phyloP scores from a whole-genome alignment of 2,113 vertebrate species.

The Brachionichthys hirsutus region DNA sequence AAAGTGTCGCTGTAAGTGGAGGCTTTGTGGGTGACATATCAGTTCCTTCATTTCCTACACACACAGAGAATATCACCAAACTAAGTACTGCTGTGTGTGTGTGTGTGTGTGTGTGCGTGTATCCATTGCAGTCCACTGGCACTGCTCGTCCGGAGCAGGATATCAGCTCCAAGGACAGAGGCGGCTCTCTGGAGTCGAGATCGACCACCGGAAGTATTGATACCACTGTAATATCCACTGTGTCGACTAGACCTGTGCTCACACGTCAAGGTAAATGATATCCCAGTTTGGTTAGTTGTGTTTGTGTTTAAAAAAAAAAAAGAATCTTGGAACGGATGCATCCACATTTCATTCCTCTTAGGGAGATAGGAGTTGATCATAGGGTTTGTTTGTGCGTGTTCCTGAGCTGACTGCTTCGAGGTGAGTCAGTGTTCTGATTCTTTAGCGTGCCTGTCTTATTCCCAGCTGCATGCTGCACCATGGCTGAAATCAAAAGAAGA shows the following conservation, averaged over 20 bases:
- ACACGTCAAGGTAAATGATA: conserved; percentile 71
- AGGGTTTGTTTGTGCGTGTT: conserved; percentile 10
- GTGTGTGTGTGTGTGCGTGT: conserved; percentile 17
- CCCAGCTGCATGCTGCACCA: conserved; percentile 30
- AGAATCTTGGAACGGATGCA: conserved; percentile 3
- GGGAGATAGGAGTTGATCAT: conserved; percentile 19
- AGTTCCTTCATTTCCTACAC: conserved; percentile 8
- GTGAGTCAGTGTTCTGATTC: conserved; percentile 4
- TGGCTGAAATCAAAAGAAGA: conserved; percentile 56
- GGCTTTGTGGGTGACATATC: conserved; percentile 19
- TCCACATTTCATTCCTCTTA: conserved; percentile 3
- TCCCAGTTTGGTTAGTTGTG: neutral
- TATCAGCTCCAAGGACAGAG: conserved; percentile 76
- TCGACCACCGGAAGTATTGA: conserved; percentile 51
- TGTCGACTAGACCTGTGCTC: conserved; percentile 57
- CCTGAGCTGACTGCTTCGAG: conserved; percentile 2
- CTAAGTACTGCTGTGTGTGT: conserved; percentile 4
- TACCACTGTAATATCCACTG: conserved; percentile 46
- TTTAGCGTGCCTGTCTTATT: conserved; percentile 35
- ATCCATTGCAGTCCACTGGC: conserved; percentile 71
- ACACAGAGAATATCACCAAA: conserved; percentile 12
- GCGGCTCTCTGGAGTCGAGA: conserved; percentile 48
- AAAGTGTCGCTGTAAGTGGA: conserved; percentile 70
- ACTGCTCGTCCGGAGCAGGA: conserved; percentile 73
- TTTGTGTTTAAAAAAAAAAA: neutral